A percentile compares a stretch with the other conserved stretches of the same genome.
Conservation (phyloP, 2,797 vertebrate species). For the Antennarius maculatus region DNA sequence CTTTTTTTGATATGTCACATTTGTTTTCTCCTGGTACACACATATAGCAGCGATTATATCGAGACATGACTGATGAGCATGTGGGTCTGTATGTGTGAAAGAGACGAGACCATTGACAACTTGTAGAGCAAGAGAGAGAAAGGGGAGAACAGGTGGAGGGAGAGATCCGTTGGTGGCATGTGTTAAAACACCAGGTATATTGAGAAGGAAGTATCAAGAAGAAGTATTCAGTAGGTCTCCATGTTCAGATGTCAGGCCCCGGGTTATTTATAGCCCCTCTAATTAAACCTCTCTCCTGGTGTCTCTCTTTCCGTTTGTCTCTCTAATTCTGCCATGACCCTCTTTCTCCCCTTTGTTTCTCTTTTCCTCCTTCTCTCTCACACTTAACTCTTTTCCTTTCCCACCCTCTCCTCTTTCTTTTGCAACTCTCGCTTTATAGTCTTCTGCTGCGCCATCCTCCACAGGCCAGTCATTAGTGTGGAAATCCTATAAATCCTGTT, state of each 20-base stretch:
- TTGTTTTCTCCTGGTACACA: constrained; percentile 49
- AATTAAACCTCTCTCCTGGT: constrained; percentile 76
- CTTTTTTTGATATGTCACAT: constrained; percentile 65
- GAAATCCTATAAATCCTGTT: constrained; percentile 59
- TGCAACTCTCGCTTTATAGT: constrained; percentile 3
- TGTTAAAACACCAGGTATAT: constrained; percentile 70
- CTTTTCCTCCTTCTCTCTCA: constrained; percentile 22
- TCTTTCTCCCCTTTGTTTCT: constrained; percentile 49
- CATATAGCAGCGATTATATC: constrained; percentile 56
- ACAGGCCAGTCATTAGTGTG: constrained; percentile 53
- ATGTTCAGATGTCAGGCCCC: constrained; percentile 79
- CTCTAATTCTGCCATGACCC: constrained; percentile 59
- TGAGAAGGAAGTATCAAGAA: constrained; percentile 56
- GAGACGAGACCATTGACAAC: constrained; percentile 47
- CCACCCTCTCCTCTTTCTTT: not conserved
- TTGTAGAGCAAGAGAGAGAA: constrained; percentile 16
- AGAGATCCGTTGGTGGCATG: constrained; percentile 60
- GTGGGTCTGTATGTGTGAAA: constrained; percentile 35
- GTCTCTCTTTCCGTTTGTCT: constrained; percentile 58
- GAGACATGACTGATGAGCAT: constrained; percentile 43
- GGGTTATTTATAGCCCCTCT: constrained; percentile 79
- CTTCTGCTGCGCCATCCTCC: constrained; percentile 36
- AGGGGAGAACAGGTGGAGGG: constrained; percentile 7
- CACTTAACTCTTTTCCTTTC: constrained; percentile 7
- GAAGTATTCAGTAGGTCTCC: constrained; percentile 68